Evolutionary conservation across 1,140 invertebrate species (phyloP).

Genomic region (Microplitis mediator): DNA sequence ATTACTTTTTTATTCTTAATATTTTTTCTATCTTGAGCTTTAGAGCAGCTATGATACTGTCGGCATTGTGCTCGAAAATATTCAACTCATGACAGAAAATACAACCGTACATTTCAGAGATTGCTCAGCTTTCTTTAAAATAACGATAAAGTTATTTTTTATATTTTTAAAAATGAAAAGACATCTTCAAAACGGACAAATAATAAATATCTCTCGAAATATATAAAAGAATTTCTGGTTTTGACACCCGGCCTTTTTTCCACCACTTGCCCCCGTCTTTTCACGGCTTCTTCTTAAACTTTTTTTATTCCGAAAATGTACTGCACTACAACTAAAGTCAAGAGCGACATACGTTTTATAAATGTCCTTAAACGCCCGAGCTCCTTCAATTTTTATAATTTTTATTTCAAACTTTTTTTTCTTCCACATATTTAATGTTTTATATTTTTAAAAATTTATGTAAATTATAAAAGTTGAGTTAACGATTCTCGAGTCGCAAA

Average conservation of each 20-base stretch:
- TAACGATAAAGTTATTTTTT: no score
- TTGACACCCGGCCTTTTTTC: not conserved
- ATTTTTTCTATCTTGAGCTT: not conserved
- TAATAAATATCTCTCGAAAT: not conserved
- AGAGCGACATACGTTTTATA: not conserved
- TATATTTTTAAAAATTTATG: no score
- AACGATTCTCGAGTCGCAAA: no score
- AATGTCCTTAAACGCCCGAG: not conserved
- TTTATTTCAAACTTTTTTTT: no score
- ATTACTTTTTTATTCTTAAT: not conserved
- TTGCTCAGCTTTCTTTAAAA: not conserved
- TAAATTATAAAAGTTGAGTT: no score
- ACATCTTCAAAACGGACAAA: no score
- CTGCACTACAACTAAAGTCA: not conserved
- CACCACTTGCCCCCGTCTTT: not conserved
- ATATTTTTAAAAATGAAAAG: no score
- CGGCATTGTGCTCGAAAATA: not conserved
- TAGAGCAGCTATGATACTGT: not conserved
- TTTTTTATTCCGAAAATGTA: not conserved
- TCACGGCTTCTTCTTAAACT: not conserved
- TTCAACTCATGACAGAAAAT: not conserved
- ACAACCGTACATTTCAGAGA: not conserved
- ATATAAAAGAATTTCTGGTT: not conserved
- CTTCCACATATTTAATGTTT: no score
- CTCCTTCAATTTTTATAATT: no score